phyloP scores from a whole-genome alignment of 2,888 invertebrate species.

The Trypoxylon attenuatum region DNA sequence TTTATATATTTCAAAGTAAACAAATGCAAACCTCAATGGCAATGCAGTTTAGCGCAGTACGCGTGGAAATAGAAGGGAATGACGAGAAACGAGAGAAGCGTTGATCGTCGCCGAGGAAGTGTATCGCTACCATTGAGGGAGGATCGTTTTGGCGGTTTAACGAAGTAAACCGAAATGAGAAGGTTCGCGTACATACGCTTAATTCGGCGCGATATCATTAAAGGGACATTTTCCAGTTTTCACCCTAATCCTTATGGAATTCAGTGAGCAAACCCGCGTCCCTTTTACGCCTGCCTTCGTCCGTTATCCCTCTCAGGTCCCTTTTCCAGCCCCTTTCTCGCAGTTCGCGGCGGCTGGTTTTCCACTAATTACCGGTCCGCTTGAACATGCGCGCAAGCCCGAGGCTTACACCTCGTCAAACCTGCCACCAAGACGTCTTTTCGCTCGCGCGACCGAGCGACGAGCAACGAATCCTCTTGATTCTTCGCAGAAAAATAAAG shows the following conservation, averaged over 20 bases:
- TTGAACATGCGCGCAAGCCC: constrained; percentile 64
- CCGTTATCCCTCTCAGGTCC: constrained; percentile 61
- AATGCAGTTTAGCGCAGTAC: not conserved
- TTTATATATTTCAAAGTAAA: not conserved
- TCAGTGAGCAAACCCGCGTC: constrained; percentile 71
- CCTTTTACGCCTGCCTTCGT: constrained; percentile 70
- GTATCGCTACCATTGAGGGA: constrained; percentile 7
- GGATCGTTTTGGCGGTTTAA: constrained; percentile 11
- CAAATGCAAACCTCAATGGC: not conserved
- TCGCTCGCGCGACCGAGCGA: not conserved
- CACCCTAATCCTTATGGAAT: constrained; percentile 73
- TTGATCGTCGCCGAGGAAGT: not conserved
- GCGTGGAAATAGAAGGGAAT: not conserved
- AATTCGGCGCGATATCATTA: constrained; percentile 72
- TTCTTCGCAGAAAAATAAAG: too few species aligned
- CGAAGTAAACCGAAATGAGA: constrained; percentile 43
- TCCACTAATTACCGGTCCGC: constrained; percentile 72
- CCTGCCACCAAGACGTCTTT: constrained; percentile 20
- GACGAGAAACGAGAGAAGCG: not conserved
- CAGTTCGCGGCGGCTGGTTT: constrained; percentile 56
- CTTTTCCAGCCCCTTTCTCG: constrained; percentile 47
- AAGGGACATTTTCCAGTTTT: constrained; percentile 74
- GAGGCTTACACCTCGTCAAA: constrained; percentile 62
- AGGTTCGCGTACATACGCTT: constrained; percentile 49
- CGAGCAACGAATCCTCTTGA: too few species aligned